Base-by-base conservation (phyloP, 2,888 invertebrate species). In the Torymus texanus region DNA sequence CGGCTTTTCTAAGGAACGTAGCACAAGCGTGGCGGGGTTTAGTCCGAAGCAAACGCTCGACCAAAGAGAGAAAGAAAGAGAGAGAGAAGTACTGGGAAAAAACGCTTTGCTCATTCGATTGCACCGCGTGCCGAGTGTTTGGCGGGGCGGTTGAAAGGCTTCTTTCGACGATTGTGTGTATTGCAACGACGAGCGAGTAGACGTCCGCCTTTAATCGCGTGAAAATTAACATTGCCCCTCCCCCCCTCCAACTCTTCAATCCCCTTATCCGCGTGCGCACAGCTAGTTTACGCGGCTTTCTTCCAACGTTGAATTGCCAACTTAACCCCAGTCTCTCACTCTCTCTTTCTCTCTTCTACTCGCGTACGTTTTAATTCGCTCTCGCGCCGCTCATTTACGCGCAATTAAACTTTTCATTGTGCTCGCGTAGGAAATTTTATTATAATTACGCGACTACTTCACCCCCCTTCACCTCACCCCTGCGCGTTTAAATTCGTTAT, bases 1-100 rank as follows among this genome's bases (percentile, higher is more conserved):
- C n/a, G n/a, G 74, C 79, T 75, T 79, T 75, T 66, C 71, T 41
- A 67, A 68, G 68, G 78, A 61, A 66, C 14, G 5, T 0, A 5
- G 66, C 13, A 21, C 21, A 21, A 21, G 21, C 21, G 21, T 21
- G 21, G 21, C 1, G 21, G 3, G 55, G 24, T 24, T 21, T 24
- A 24, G 58, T n/a, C 29, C 16, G 53, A 16, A 53, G 29, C 41
- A 8, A 41, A 41, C 41, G 41, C 8, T 8, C 41, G 41, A 5
- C 41, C 5, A 41, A 41, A 8, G 10, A 68, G 53, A 67, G 70
- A 65, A 29, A 18, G 56, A 65, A 66, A 66, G 63, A 59, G 62
- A 41, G 67, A 71, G 58, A 24, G 41, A 8, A 16, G 55, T n/a
- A 58, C 13, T 18, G 16, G 41, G 21, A 61, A 78, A 78, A 67